Conservation (phyloP, 2,113 vertebrate species). For the Prochilodus magdalenae region DNA sequence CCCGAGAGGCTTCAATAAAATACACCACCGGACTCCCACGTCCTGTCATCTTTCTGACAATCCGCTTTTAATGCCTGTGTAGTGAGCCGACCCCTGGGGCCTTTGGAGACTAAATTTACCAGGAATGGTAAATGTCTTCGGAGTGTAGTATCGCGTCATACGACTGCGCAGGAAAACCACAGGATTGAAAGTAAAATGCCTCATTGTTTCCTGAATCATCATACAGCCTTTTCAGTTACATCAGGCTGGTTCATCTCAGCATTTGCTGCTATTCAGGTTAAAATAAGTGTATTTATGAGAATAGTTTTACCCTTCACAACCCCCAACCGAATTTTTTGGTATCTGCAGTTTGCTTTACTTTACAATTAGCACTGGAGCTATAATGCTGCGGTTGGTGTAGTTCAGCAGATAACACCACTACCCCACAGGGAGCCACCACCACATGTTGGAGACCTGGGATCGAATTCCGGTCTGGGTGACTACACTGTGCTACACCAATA, state of each 20-base stretch:
- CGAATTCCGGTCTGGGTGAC: too few relatives aligned
- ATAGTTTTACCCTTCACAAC: too few relatives aligned
- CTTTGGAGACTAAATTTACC: not conserved
- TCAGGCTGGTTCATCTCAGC: not conserved
- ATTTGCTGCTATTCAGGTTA: not conserved
- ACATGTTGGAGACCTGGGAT: too few relatives aligned
- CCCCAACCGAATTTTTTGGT: too few relatives aligned
- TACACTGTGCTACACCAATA: too few relatives aligned
- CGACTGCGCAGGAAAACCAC: not conserved
- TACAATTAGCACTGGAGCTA: too few relatives aligned
- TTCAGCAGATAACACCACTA: too few relatives aligned
- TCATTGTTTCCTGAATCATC: not conserved
- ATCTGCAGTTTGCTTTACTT: too few relatives aligned
- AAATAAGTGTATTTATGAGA: too few relatives aligned
- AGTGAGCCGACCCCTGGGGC: not conserved
- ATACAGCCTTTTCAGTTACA: not conserved
- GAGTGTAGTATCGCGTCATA: not conserved
- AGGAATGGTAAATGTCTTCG: not conserved
- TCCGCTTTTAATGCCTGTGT: not conserved
- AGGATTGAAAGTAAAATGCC: not conserved
- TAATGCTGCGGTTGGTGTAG: too few relatives aligned
- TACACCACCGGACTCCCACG: not conserved
- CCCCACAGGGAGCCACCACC: too few relatives aligned
- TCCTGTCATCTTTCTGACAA: not conserved
- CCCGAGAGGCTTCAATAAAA: slow-evolving; percentile 11